phyloP scores from a whole-genome alignment of 2,888 invertebrate genomes.

The Drosophila mimetica region DNA sequence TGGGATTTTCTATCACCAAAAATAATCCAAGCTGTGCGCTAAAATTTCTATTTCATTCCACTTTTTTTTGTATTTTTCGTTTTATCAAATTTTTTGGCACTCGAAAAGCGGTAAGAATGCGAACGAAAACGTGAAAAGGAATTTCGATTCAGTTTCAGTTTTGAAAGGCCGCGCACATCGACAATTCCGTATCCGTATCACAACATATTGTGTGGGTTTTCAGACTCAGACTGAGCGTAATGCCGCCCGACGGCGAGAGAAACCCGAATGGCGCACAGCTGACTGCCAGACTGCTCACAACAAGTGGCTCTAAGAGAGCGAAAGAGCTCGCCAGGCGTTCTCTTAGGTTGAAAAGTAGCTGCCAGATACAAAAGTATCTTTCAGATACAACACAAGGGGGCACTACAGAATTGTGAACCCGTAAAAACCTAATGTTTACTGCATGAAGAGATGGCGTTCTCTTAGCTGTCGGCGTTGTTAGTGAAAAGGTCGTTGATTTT shows the following conservation, averaged over 20 bases:
- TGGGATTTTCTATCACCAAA: conserved; percentile 32
- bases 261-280: conserved; percentile 16
- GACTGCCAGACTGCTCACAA: conserved; percentile 25
- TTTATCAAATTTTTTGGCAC: conserved; percentile 53
- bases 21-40: conserved; percentile 54
- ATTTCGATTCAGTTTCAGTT: conserved; percentile 10
- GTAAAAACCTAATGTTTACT: background rate
- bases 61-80: conserved; percentile 31
- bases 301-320: conserved; percentile 46
- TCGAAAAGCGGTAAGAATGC: conserved; percentile 48
- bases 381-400: background rate
- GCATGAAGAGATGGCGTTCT: background rate
- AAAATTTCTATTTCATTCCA: conserved; percentile 34
- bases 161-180: conserved; percentile 29
- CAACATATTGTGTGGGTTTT: conserved; percentile 71
- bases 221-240: conserved; percentile 65
- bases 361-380: background rate
- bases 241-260: background rate
- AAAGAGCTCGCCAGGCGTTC: background rate
- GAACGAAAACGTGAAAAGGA: conserved; percentile 42
- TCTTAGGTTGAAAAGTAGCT: background rate
- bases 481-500: conserved; percentile 7
- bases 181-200: conserved; percentile 66
- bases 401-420: background rate
- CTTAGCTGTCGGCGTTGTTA: background rate